phyloP scores from a whole-genome alignment of 2,888 invertebrate genomes.

The Cybosia mesomella region DNA sequence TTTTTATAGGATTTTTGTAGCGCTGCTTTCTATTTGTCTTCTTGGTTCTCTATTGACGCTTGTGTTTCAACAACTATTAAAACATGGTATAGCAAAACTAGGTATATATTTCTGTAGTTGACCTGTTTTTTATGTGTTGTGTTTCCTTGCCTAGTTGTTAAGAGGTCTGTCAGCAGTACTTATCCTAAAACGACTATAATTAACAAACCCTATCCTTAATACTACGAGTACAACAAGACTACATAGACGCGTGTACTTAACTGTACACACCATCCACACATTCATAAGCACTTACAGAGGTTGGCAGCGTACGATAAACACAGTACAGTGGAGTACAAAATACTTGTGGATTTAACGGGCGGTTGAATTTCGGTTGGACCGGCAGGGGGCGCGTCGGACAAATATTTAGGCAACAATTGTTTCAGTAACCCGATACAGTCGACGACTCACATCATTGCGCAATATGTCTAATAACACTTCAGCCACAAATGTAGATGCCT shows the following conservation, averaged over 20 bases:
- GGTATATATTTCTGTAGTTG: not conserved
- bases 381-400: slow-evolving; percentile 7
- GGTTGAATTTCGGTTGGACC: slow-evolving; percentile 6
- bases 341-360: not conserved
- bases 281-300: not conserved
- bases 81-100: not conserved
- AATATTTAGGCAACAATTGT: slow-evolving; percentile 17
- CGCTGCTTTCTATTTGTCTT: no score
- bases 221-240: not conserved
- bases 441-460: not conserved
- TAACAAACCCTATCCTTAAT: not conserved
- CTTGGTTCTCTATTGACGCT: no score
- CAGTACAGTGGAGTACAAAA: slow-evolving; percentile 3
- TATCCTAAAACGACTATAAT: not conserved
- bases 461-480: not conserved
- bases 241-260: not conserved
- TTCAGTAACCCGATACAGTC: slow-evolving; percentile 10
- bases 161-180: not conserved
- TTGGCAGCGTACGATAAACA: not conserved
- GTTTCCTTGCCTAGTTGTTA: not conserved
- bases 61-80: no score
- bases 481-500: not conserved
- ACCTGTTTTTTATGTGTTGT: not conserved
- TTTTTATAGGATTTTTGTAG: no score
- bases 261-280: not conserved